Conservation (phyloP, 2,113 vertebrate species). For the Gallinago paraguaiae region DNA sequence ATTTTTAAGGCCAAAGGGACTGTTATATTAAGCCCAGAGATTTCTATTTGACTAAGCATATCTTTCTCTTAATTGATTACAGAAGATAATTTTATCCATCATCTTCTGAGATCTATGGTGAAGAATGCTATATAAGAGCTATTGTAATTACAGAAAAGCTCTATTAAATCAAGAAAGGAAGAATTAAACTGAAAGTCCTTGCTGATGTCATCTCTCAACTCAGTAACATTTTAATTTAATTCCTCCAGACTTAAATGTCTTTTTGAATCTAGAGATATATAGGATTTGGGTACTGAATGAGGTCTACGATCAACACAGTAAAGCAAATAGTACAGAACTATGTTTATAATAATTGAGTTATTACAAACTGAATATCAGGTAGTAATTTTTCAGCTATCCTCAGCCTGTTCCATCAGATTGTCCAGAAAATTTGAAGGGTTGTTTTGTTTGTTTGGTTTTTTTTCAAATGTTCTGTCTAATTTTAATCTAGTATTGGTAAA, state of each 20-base stretch:
- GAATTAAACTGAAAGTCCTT: neutral
- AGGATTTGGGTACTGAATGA: neutral
- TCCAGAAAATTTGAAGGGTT: neutral
- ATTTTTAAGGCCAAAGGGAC: neutral
- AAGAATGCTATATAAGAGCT: neutral
- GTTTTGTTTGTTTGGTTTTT: neutral
- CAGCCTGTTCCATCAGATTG: neutral
- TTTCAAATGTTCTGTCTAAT: neutral
- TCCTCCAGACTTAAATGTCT: neutral
- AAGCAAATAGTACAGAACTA: neutral
- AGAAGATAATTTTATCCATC: neutral
- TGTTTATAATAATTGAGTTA: neutral
- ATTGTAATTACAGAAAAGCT: neutral
- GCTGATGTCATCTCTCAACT: neutral
- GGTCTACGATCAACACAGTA: neutral
- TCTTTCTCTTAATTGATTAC: neutral
- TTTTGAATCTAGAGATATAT: neutral
- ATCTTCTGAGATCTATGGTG: neutral
- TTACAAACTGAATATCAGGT: neutral
- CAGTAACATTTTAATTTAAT: neutral
- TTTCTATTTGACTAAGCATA: neutral
- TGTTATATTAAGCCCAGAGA: neutral
- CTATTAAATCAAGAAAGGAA: neutral
- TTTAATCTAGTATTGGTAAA: neutral
- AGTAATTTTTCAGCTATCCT: neutral